Evolutionary conservation across 2,113 vertebrate species (phyloP).

Genomic region (Prunella fulvescens): DNA sequence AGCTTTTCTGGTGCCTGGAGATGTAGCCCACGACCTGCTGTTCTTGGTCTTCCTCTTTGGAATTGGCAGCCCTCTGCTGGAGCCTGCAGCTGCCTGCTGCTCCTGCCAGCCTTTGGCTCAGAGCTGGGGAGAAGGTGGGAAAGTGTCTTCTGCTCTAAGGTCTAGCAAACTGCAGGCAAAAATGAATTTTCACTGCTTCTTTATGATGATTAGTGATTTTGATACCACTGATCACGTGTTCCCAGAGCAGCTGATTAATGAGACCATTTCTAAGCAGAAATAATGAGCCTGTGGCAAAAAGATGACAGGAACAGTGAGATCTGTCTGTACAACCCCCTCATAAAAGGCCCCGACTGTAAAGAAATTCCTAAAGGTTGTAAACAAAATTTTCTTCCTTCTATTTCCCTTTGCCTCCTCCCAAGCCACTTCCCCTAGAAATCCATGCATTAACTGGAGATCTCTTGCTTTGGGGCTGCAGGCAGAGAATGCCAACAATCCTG

Average conservation of each 20-base stretch:
- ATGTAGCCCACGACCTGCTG: background rate
- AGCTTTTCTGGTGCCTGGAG: background rate
- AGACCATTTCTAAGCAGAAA: conserved; percentile 20
- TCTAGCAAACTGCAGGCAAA: background rate
- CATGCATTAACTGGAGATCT: background rate
- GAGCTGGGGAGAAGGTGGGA: background rate
- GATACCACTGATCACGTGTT: conserved; percentile 3
- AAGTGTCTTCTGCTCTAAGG: background rate
- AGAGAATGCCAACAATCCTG: background rate
- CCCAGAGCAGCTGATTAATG: conserved; percentile 57
- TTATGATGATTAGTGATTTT: conserved; percentile 20
- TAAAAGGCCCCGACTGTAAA: background rate
- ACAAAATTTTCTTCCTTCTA: background rate
- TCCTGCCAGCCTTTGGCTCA: background rate
- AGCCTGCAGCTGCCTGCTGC: background rate
- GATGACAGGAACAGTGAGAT: background rate
- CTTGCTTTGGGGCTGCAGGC: background rate
- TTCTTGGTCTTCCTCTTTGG: background rate
- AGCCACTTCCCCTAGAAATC: background rate
- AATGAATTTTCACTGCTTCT: background rate
- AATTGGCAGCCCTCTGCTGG: background rate
- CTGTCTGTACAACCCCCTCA: background rate
- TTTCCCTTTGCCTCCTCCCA: background rate
- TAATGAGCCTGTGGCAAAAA: conserved; percentile 24
- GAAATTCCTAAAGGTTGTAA: background rate